These are phyloP conservation scores for Cydia pomonella DNA, from an alignment of 1,140 invertebrate genomes.

Conservation along the genomic window DNA sequence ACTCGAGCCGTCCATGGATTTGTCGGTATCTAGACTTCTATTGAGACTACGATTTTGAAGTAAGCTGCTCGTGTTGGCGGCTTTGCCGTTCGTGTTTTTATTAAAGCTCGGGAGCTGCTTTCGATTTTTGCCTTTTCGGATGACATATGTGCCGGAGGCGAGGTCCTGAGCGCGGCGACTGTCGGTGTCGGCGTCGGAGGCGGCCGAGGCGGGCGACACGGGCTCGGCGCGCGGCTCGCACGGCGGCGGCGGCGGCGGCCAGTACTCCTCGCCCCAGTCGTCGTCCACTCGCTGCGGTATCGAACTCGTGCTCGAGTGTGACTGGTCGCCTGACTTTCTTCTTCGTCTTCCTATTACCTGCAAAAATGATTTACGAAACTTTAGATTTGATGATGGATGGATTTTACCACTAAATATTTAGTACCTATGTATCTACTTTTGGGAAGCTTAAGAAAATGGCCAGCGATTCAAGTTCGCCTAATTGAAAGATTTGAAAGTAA, in stretches of 20 bases:
- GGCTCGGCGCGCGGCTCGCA: slow-evolving; percentile 67
- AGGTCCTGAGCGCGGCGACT: slow-evolving; percentile 81
- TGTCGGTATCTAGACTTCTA: slow-evolving; percentile 71
- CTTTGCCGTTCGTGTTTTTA: slow-evolving; percentile 72
- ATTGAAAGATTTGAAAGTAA: no score
- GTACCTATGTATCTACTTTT: no score
- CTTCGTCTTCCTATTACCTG: slow-evolving; percentile 82
- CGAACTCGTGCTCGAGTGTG: slow-evolving; percentile 82
- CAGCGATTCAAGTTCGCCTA: no score
- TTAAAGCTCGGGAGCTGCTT: slow-evolving; percentile 78
- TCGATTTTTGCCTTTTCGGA: slow-evolving; percentile 83
- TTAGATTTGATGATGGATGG: no score
- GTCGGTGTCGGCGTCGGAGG: slow-evolving; percentile 83
- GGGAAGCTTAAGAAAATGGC: no score
- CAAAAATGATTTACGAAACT: slow-evolving; percentile 45
- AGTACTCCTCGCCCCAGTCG: slow-evolving; percentile 82
- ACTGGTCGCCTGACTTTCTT: slow-evolving; percentile 82
- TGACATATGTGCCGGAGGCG: slow-evolving; percentile 87
- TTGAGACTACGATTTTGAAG: slow-evolving; percentile 70
- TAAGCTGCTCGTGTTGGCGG: slow-evolving; percentile 70
- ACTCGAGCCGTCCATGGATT: slow-evolving; percentile 77
- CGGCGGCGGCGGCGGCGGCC: slow-evolving; percentile 84
- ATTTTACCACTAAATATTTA: no score
- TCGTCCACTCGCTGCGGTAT: slow-evolving; percentile 80
- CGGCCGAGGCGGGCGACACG: slow-evolving; percentile 85